phyloP scores from a whole-genome alignment of 2,113 vertebrate species.

The Eurypyga helias region DNA sequence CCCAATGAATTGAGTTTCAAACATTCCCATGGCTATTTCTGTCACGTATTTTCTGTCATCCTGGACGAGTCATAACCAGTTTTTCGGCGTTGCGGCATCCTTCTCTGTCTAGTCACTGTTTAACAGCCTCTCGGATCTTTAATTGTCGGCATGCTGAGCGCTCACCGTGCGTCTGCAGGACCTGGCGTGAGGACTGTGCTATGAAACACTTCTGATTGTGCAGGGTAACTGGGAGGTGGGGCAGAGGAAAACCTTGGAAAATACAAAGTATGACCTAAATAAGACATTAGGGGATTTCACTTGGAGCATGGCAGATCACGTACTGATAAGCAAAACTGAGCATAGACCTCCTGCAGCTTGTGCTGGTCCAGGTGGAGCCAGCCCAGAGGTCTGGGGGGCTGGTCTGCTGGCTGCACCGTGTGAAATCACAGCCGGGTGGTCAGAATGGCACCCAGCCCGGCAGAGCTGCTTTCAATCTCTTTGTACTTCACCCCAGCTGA shows the following conservation, averaged over 20 bases:
- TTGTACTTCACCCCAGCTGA: neutral
- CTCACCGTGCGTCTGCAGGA: neutral
- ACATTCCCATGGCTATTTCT: neutral
- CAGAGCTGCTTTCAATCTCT: neutral
- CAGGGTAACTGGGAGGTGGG: neutral
- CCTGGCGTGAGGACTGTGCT: accelerated
- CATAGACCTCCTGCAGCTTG: neutral
- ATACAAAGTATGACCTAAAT: accelerated
- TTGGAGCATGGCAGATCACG: accelerated
- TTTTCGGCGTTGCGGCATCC: neutral
- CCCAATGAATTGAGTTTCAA: neutral
- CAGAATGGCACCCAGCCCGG: neutral
- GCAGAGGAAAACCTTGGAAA: neutral
- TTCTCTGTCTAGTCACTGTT: neutral
- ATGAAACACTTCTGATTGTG: accelerated
- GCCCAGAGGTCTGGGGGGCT: neutral
- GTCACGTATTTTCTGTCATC: neutral
- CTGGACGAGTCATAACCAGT: neutral
- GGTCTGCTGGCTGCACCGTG: neutral
- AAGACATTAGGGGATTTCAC: accelerated
- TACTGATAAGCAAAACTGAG: neutral
- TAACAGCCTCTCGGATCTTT: neutral
- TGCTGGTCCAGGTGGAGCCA: neutral
- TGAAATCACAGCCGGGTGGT: neutral
- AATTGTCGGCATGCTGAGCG: accelerated